These are phyloP conservation scores for Cordilura impudica DNA, from an alignment of 2,888 invertebrate species.

Conservation along the genomic window DNA sequence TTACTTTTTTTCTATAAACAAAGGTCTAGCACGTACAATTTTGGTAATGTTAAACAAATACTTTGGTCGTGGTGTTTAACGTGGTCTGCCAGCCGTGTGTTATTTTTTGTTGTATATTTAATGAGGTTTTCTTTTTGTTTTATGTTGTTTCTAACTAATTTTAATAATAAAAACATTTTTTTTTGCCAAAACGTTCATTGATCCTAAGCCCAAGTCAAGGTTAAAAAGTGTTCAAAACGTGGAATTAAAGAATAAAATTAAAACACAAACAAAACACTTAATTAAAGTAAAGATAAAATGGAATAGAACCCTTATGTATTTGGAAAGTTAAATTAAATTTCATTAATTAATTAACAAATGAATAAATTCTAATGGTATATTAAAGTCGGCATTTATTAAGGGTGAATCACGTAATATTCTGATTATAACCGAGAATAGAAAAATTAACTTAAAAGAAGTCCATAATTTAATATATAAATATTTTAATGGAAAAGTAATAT, in stretches of 20 bases:
- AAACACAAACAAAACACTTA: neutral
- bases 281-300: conserved; percentile 2
- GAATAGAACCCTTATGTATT: conserved; percentile 25
- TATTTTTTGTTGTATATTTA: neutral
- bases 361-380: no score
- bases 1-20: neutral
- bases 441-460: no score
- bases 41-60: conserved; percentile 12
- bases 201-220: conserved; percentile 71
- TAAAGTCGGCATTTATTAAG: no score
- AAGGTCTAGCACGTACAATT: conserved; percentile 31
- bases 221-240: conserved; percentile 65
- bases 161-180: conserved; percentile 58
- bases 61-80: conserved; percentile 8
- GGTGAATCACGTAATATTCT: no score
- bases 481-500: no score
- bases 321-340: neutral
- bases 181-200: conserved; percentile 75
- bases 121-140: conserved; percentile 24
- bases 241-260: conserved; percentile 15
- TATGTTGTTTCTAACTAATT: conserved; percentile 54
- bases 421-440: no score
- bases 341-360: neutral
- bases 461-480: no score
- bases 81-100: conserved; percentile 7